A percentile compares a stretch with the other conserved stretches of the same genome.
phyloP scores from a whole-genome alignment of 2,797 vertebrate genomes.

The Neosilurus hyrtlii region DNA sequence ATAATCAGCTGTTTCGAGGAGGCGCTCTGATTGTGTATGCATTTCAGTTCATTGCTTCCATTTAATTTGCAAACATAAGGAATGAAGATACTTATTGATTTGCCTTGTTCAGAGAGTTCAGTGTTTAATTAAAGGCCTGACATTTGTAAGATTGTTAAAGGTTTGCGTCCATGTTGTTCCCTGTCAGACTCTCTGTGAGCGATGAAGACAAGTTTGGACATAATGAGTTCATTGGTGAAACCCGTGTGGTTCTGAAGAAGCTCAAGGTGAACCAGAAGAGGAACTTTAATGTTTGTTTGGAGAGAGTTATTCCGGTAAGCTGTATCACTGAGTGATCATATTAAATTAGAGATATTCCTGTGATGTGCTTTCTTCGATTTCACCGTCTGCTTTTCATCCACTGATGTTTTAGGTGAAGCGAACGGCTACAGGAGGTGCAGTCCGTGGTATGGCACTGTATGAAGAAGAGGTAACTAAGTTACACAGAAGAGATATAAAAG shows the following conservation, averaged over 20 bases:
- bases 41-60: constrained; percentile 9
- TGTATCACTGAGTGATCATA: background rate
- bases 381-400: constrained; percentile 16
- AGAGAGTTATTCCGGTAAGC: constrained; percentile 80
- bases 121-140: constrained; percentile 45
- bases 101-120: constrained; percentile 9
- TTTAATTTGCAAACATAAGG: constrained; percentile 10
- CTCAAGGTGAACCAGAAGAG: constrained; percentile 89
- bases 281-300: constrained; percentile 90
- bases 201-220: constrained; percentile 97
- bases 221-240: constrained; percentile 96
- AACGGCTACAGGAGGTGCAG: constrained; percentile 74
- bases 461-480: constrained; percentile 83
- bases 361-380: constrained; percentile 19
- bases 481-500: background rate
- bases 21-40: background rate
- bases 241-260: constrained; percentile 89
- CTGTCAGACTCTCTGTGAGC: constrained; percentile 85
- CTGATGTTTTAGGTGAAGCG: constrained; percentile 80
- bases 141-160: constrained; percentile 38
- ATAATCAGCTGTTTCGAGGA: background rate
- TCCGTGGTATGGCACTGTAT: constrained; percentile 91
- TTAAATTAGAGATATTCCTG: constrained; percentile 23
- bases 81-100: background rate
- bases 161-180: constrained; percentile 28